phyloP scores from a whole-genome alignment of 2,888 invertebrate genomes.

The Carabus problematicus region DNA sequence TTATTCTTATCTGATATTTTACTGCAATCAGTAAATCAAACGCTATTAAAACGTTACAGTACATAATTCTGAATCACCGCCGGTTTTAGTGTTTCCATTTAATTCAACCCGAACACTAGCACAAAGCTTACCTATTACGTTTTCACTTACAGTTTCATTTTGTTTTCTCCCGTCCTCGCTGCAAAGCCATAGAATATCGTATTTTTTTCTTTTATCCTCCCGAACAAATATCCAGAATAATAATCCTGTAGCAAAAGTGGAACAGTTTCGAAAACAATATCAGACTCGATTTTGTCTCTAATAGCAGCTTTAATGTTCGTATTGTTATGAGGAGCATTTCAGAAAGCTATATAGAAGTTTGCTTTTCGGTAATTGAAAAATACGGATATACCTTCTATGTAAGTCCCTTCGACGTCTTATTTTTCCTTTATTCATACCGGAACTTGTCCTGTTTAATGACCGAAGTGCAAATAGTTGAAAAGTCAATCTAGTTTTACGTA shows the following conservation, averaged over 20 bases:
- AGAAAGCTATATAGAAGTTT: slow-evolving; percentile 29
- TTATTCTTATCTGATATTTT: too few relatives aligned
- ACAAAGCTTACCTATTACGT: slow-evolving; percentile 22
- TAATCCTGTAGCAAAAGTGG: slow-evolving; percentile 20
- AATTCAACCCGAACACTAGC: too few relatives aligned
- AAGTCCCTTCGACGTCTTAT: too few relatives aligned
- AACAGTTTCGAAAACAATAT: slow-evolving; percentile 9
- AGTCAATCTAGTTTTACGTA: too few relatives aligned
- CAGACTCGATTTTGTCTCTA: slow-evolving; percentile 16
- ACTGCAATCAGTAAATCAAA: too few relatives aligned
- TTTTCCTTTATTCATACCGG: too few relatives aligned
- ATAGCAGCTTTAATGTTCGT: slow-evolving; percentile 16
- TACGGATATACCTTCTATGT: slow-evolving; percentile 8
- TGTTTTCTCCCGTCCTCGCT: too few relatives aligned
- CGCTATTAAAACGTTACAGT: too few relatives aligned
- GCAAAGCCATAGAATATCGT: slow-evolving; percentile 6
- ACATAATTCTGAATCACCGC: too few relatives aligned
- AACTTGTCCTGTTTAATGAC: too few relatives aligned
- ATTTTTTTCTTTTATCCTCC: slow-evolving; percentile 18
- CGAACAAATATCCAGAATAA: slow-evolving; percentile 28
- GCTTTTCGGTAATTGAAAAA: slow-evolving; percentile 28
- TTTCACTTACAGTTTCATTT: slow-evolving; percentile 21
- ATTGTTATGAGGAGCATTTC: slow-evolving; percentile 30
- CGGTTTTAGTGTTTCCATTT: too few relatives aligned
- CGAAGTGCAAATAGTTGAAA: too few relatives aligned